Percentiles rank a stretch among this genome's conserved stretches.
Evolutionary conservation across 2,113 vertebrate species (phyloP).

Genomic region (Mesocricetus auratus): DNA sequence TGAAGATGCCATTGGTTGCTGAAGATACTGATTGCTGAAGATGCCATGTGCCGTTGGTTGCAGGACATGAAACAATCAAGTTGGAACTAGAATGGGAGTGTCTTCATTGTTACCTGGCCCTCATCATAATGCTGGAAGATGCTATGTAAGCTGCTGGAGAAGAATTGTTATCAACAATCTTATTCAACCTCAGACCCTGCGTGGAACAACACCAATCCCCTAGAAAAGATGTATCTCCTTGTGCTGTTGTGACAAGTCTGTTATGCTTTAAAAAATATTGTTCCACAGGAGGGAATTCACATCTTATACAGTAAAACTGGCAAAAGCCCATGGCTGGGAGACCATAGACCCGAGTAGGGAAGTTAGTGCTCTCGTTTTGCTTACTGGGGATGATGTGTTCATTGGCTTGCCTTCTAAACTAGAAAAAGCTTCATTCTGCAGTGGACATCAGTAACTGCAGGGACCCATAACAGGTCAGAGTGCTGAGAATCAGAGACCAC

Average conservation of each 20-base stretch:
- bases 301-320: background rate
- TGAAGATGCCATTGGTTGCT: too few species aligned
- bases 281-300: background rate
- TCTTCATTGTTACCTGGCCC: background rate
- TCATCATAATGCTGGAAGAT: background rate
- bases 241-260: background rate
- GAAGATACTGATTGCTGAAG: background rate
- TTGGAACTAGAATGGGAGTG: background rate
- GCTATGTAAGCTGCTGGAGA: background rate
- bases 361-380: background rate
- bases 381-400: background rate
- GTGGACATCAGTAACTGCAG: background rate
- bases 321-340: background rate
- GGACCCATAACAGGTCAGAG: background rate
- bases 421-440: background rate
- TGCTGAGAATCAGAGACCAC: background rate
- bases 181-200: background rate
- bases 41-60: accelerated
- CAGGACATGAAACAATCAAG: background rate
- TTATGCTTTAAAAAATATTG: background rate
- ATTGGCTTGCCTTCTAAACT: background rate
- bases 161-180: background rate
- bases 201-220: background rate
- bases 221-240: background rate
- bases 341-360: background rate